phyloP scores from a whole-genome alignment of 2,113 vertebrate genomes.

The Miniopterus natalensis region DNA sequence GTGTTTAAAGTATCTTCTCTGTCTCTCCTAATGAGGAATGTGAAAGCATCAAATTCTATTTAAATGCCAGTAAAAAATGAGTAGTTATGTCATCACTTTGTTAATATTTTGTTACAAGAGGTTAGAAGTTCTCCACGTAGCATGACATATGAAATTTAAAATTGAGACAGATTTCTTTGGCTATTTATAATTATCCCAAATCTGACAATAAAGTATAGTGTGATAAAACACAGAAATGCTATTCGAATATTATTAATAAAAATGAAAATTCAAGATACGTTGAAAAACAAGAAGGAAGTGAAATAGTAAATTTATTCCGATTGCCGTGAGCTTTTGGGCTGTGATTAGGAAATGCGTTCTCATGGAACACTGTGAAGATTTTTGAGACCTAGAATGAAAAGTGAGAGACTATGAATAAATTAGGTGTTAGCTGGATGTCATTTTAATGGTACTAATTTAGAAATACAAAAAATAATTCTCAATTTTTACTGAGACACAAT shows the following conservation, averaged over 20 bases:
- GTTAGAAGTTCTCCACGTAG: neutral
- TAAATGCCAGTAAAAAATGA: neutral
- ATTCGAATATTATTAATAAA: neutral
- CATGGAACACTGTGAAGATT: constrained; percentile 3
- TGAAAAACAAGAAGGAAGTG: neutral
- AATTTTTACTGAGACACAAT: constrained; percentile 61
- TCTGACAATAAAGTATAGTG: neutral
- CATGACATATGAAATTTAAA: neutral
- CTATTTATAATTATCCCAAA: neutral
- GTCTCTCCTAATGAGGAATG: neutral
- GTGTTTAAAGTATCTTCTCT: neutral
- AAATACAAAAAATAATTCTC: constrained; percentile 49
- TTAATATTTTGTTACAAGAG: neutral
- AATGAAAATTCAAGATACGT: neutral
- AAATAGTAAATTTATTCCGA: neutral
- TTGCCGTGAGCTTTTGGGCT: neutral
- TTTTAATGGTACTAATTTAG: constrained; percentile 71
- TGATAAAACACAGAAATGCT: neutral
- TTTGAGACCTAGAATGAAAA: constrained; percentile 35
- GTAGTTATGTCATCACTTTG: neutral
- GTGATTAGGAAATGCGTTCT: neutral
- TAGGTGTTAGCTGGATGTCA: constrained; percentile 67
- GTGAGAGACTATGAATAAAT: constrained; percentile 47
- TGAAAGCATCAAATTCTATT: neutral
- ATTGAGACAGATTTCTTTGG: neutral